A percentile compares a stretch with the other conserved stretches of the same genome.
Evolutionary conservation across 1,140 invertebrate species (phyloP).

Genomic region (Polypedilum vanderplanki): DNA sequence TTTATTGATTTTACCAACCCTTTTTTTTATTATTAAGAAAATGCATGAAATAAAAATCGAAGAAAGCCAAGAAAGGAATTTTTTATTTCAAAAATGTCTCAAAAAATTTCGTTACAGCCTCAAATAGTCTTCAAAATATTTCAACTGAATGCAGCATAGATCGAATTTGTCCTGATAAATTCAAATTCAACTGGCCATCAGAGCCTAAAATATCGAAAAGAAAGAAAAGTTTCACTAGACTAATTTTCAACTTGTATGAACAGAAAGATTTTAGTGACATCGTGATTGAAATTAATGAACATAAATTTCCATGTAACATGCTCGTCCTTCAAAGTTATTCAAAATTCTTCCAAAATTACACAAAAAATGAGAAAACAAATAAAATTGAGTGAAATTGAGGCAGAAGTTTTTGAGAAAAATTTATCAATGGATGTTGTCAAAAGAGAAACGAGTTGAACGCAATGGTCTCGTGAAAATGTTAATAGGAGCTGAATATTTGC

Average conservation of each 20-base stretch:
- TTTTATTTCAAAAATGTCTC: background rate
- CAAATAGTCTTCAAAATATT: background rate
- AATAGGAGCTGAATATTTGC: slow-evolving; percentile 10
- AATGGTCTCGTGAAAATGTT: background rate
- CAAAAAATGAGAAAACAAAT: background rate
- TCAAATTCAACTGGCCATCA: background rate
- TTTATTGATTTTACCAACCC: background rate
- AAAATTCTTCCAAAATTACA: background rate
- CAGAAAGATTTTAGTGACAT: background rate
- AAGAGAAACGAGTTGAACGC: background rate
- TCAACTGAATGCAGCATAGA: background rate
- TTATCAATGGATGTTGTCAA: slow-evolving; percentile 4
- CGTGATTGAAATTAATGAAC: background rate
- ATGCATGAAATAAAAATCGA: background rate
- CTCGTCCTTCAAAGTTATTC: background rate
- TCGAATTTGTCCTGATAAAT: background rate
- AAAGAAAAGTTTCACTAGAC: background rate
- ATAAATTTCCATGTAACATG: background rate
- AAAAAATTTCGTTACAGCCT: background rate
- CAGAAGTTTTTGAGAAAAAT: background rate
- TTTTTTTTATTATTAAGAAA: background rate
- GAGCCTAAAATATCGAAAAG: background rate
- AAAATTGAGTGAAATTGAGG: background rate
- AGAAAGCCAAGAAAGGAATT: background rate
- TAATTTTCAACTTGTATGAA: background rate